Evolutionary conservation across 2,888 invertebrate species (phyloP).

Genomic region (Dicyrtomina minuta): DNA sequence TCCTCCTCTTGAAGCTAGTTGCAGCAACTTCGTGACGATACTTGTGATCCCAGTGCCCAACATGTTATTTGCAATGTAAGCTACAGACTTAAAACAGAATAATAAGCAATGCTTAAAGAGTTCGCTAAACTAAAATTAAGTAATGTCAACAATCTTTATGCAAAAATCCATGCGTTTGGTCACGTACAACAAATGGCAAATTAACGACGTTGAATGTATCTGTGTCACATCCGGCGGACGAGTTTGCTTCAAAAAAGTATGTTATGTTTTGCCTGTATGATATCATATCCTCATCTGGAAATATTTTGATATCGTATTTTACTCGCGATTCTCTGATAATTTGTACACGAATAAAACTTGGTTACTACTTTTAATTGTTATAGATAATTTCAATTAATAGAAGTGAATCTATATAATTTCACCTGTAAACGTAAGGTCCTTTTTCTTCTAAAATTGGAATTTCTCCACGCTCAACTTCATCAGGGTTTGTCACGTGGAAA

Average conservation of each 20-base stretch:
- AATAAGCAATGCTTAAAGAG: too few relatives aligned
- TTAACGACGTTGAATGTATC: not conserved
- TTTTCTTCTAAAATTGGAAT: not conserved
- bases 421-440: not conserved
- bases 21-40: not conserved
- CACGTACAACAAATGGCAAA: not conserved
- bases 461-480: constrained; percentile 33
- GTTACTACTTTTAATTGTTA: not conserved
- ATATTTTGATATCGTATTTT: not conserved
- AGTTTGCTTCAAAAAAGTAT: not conserved
- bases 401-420: too few relatives aligned
- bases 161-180: not conserved
- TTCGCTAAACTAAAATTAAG: too few relatives aligned
- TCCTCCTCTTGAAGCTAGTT: too few relatives aligned
- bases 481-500: constrained; percentile 44
- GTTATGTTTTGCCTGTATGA: not conserved
- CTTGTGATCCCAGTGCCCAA: not conserved
- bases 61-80: too few relatives aligned
- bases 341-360: not conserved
- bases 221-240: not conserved
- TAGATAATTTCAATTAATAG: not conserved
- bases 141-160: not conserved
- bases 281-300: not conserved
- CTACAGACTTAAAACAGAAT: too few relatives aligned
- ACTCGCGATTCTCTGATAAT: not conserved